Base-by-base conservation (phyloP, 2,888 invertebrate genomes). In the Heliconius charithonia region DNA sequence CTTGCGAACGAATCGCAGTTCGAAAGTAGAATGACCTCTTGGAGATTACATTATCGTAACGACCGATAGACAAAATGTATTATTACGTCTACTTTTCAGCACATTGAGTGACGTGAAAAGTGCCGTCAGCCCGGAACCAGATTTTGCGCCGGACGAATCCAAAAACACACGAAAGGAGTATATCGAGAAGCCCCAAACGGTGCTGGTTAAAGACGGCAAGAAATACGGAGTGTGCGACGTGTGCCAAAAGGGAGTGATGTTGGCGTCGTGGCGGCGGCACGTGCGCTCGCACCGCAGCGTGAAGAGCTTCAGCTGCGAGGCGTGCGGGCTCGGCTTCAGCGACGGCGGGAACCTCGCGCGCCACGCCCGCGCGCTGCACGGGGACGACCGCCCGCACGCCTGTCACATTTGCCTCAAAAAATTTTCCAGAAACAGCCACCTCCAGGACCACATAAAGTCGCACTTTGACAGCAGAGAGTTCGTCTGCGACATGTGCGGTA, bases 401-500 rank as follows among this genome's bases (percentile, higher is more conserved):
- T 96, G 96, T 86, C 85, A 88, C 10, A 77, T 88, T 4, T 96
- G 96, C 87, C 84, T 84, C 13, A 92, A 90, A 65, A 84, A 88
- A 9, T 96, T 96, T 87, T 88, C 95, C 0, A 91, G 95, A 9
- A 92, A 91, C 81, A 87, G 89, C 3, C 94, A 95, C 25, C 88
- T 94, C 65, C 90, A 90, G 25, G 95, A 96, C 81, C 96, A 96
- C 85, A 82, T 89, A 76, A 90, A 89, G 29, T 92, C 93, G 16
- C 96, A 96, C 84, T 89, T 90, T 1, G 88, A 90, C 19, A 83
- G 82, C 67, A 85, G 95, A 62, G 93, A 94, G 0, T 95, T 92
- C 86, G 88, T 95, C 32, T 96, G 96, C 84, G 95, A 95, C 78
- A 83, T 89, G 59, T 96, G 96, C 87, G 95, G 95, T 0, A 94